Conservation (phyloP, 2,888 invertebrate genomes). For the Drosophila imparisetae region DNA sequence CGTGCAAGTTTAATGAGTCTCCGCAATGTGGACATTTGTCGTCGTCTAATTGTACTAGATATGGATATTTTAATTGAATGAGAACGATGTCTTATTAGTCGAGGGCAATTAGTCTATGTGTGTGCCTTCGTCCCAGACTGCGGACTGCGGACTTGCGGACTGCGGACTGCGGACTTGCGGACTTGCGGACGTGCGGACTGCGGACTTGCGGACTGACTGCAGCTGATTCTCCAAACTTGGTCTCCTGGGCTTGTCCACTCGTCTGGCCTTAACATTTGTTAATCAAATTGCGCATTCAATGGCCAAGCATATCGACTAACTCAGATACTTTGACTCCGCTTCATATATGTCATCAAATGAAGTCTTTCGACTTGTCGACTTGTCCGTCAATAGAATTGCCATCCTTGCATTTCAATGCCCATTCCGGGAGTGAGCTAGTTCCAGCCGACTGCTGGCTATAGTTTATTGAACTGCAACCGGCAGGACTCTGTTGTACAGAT, state of each 20-base stretch:
- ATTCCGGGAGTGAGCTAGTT: conserved; percentile 35
- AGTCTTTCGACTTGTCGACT: conserved; percentile 17
- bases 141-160: neutral
- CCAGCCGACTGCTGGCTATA: conserved; percentile 10
- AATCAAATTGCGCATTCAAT: conserved; percentile 32
- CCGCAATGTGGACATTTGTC: conserved; percentile 77
- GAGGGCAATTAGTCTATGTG: conserved; percentile 73
- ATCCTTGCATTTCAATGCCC: conserved; percentile 47
- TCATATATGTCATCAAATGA: too few species aligned
- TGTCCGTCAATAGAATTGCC: conserved; percentile 22
- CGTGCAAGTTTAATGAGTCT: conserved; percentile 82
- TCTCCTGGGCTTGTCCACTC: conserved; percentile 8
- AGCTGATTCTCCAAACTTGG: conserved; percentile 35
- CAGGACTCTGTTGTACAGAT: conserved; percentile 21
- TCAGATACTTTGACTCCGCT: neutral
- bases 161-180: neutral
- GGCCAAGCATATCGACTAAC: conserved; percentile 26
- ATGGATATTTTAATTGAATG: conserved; percentile 84
- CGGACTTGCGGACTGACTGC: conserved; percentile 22
- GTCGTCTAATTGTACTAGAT: conserved; percentile 83
- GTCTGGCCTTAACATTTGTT: conserved; percentile 39
- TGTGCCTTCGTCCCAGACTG: conserved; percentile 39
- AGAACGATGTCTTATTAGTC: conserved; percentile 81
- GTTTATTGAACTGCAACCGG: conserved; percentile 56
- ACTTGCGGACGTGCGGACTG: neutral